These are phyloP conservation scores for Podarcis lilfordi DNA, from an alignment of 2,797 vertebrate species.

Conservation along the genomic window DNA sequence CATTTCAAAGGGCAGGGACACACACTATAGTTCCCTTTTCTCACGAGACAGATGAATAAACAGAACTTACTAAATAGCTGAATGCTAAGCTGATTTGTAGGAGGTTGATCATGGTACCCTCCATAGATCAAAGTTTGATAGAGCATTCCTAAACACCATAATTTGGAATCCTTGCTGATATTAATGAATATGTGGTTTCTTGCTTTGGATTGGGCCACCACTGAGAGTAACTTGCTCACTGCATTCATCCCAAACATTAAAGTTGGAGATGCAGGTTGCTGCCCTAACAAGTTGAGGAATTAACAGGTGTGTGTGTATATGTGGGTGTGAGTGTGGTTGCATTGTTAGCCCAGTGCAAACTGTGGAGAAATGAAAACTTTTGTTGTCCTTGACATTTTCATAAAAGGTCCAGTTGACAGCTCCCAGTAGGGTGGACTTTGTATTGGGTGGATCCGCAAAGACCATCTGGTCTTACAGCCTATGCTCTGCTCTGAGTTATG, in stretches of 20 bases:
- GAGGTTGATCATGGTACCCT: not conserved
- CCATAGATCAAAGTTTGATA: not conserved
- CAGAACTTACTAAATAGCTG: not conserved
- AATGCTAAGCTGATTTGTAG: not conserved
- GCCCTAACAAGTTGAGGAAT: not conserved
- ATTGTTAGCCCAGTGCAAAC: not conserved
- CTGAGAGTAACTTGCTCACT: not conserved
- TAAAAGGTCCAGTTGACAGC: conserved; percentile 51
- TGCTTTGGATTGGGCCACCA: not conserved
- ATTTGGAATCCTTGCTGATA: not conserved
- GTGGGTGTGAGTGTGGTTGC: not conserved
- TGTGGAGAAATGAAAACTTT: conserved; percentile 56
- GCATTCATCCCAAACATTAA: not conserved
- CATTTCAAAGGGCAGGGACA: not conserved
- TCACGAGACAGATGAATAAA: not conserved
- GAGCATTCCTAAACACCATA: not conserved
- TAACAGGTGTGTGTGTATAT: not conserved
- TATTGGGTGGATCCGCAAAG: conserved; percentile 11
- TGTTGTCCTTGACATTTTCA: not conserved
- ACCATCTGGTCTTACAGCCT: not conserved
- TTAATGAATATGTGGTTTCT: not conserved
- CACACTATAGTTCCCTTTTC: no score
- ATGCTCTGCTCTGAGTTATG: conserved; percentile 36
- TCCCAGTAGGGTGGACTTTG: conserved; percentile 23
- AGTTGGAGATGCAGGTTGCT: not conserved